These are phyloP conservation scores for Conus canariensis DNA, from an alignment of 2,888 invertebrate genomes.

Conservation along the genomic window DNA sequence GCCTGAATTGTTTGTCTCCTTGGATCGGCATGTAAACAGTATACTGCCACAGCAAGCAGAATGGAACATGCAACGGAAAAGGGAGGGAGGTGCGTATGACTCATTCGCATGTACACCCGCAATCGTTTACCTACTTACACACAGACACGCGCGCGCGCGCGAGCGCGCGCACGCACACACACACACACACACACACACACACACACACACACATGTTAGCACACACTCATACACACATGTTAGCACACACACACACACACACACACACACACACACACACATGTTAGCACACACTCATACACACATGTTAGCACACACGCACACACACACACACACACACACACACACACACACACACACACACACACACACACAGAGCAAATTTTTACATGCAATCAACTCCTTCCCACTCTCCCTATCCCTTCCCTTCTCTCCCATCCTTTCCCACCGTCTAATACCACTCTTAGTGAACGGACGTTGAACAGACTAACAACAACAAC, in stretches of 20 bases:
- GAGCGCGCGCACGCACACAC: not conserved
- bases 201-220: not conserved
- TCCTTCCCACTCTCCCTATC: not conserved
- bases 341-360: not conserved
- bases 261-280: not conserved
- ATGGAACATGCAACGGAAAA: no score
- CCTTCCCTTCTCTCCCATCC: not conserved
- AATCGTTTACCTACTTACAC: not conserved
- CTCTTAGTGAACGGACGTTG: no score
- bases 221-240: not conserved
- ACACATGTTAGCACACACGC: not conserved
- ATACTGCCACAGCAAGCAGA: no score
- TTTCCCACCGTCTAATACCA: not conserved
- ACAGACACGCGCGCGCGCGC: not conserved
- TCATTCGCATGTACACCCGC: no score
- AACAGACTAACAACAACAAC: no score
- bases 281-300: not conserved
- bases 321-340: conserved; percentile 9
- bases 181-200: conserved; percentile 15
- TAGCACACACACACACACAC: not conserved
- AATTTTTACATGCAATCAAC: not conserved
- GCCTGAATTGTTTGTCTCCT: no score
- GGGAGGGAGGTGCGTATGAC: no score
- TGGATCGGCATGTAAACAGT: no score
- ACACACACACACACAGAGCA: not conserved